A percentile compares a stretch with the other conserved stretches of the same genome.
Evolutionary conservation across 92 coral and sea anemone species (phyloP).

Genomic region (Actinernus sp.): DNA sequence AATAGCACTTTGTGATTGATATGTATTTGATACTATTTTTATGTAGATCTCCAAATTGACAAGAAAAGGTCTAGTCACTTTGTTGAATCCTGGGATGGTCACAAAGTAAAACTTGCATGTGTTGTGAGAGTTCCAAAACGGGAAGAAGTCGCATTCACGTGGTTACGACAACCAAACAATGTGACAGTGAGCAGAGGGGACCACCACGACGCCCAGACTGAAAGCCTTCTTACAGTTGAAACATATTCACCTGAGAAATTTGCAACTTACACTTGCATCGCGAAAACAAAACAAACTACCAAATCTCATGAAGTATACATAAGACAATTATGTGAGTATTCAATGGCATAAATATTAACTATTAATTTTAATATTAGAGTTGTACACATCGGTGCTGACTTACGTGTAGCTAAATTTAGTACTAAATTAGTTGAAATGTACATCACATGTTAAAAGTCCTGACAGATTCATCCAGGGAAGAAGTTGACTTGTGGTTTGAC

Average conservation of each 20-base stretch:
- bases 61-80: slow-evolving; percentile 6
- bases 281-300: slow-evolving; percentile 43
- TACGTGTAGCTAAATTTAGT: too few species aligned
- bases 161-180: slow-evolving; percentile 58
- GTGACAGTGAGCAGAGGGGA: slow-evolving; percentile 31
- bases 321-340: slow-evolving; percentile 51
- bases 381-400: too few species aligned
- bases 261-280: slow-evolving; percentile 54
- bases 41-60: slow-evolving; percentile 64
- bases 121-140: slow-evolving; percentile 34
- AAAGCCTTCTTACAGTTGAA: slow-evolving; percentile 40
- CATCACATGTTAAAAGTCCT: too few species aligned
- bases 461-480: too few species aligned
- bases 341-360: too few species aligned
- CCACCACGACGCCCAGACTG: slow-evolving; percentile 51
- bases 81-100: slow-evolving; percentile 57
- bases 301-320: slow-evolving; percentile 46
- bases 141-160: slow-evolving; percentile 35
- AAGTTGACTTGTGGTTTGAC: too few species aligned
- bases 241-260: slow-evolving; percentile 45
- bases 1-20: too few species aligned
- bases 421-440: too few species aligned
- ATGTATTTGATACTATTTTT: too few species aligned
- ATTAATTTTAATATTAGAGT: too few species aligned
- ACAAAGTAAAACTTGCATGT: slow-evolving; percentile 28